Conservation (phyloP, 2,888 invertebrate species). For the Pammene fasciana region DNA sequence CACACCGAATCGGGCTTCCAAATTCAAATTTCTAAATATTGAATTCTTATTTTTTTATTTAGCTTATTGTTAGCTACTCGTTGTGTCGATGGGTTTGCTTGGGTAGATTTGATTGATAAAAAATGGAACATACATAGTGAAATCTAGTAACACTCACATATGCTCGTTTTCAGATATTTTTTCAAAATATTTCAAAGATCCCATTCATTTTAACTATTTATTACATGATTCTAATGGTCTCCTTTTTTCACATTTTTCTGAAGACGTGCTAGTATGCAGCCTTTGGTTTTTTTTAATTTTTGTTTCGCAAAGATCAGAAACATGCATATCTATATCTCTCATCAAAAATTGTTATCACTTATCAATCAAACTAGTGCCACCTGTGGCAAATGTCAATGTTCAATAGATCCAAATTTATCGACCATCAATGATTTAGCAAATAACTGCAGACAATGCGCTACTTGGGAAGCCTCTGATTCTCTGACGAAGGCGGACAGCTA, state of each 20-base stretch:
- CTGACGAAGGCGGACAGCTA: constrained; percentile 57
- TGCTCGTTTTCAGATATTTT: too few relatives aligned
- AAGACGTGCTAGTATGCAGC: too few relatives aligned
- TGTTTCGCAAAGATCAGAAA: not conserved
- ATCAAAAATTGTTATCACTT: constrained; percentile 10
- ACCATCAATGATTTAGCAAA: constrained; percentile 77
- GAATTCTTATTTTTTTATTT: constrained; percentile 27
- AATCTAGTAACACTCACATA: too few relatives aligned
- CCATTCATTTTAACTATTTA: too few relatives aligned
- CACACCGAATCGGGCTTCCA: constrained; percentile 74
- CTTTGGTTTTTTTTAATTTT: too few relatives aligned
- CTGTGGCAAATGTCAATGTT: constrained; percentile 71
- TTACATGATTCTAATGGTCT: too few relatives aligned
- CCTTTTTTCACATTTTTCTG: too few relatives aligned
- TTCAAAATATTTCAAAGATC: too few relatives aligned
- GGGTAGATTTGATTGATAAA: not conserved
- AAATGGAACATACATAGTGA: too few relatives aligned
- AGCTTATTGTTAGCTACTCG: constrained; percentile 6
- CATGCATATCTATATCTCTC: not conserved
- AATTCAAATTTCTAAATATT: constrained; percentile 63
- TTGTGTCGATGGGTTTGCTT: constrained; percentile 1
- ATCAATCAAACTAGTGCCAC: constrained; percentile 54
- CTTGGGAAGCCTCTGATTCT: constrained; percentile 65
- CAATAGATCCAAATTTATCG: constrained; percentile 65
- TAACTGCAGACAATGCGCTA: constrained; percentile 67